Conservation (phyloP, 2,113 vertebrate species). For the Echinops telfairi region DNA sequence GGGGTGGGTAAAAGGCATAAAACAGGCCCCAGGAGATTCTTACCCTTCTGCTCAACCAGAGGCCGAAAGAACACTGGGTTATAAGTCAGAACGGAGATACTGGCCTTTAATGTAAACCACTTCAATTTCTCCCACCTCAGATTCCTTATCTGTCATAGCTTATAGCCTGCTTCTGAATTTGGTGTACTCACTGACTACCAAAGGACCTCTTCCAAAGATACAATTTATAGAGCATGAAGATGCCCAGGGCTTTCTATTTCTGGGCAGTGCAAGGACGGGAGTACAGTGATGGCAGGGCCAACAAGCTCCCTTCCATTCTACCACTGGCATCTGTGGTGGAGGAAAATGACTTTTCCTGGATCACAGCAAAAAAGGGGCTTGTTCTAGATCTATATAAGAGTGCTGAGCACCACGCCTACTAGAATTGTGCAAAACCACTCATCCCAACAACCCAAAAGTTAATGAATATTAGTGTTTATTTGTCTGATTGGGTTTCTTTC, state of each 20-base stretch:
- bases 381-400: too few relatives aligned
- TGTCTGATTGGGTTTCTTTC: slow-evolving; percentile 1
- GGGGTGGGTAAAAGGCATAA: not conserved
- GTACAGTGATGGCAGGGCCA: not conserved
- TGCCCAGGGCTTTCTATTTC: not conserved
- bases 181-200: not conserved
- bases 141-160: not conserved
- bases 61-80: not conserved
- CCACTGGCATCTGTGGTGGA: too few relatives aligned
- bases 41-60: too few relatives aligned
- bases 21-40: not conserved
- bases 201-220: not conserved
- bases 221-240: not conserved
- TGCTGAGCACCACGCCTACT: not conserved
- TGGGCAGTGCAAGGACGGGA: not conserved
- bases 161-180: not conserved
- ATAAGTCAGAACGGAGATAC: not conserved
- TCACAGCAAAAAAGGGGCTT: not conserved
- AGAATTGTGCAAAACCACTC: not conserved
- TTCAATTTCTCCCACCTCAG: not conserved
- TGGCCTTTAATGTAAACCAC: not conserved
- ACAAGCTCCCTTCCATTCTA: not conserved
- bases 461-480: not conserved
- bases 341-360: too few relatives aligned
- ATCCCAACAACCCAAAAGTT: not conserved